These are phyloP conservation scores for Sebastes variabilis DNA, from an alignment of 2,797 vertebrate species.

Conservation along the genomic window DNA sequence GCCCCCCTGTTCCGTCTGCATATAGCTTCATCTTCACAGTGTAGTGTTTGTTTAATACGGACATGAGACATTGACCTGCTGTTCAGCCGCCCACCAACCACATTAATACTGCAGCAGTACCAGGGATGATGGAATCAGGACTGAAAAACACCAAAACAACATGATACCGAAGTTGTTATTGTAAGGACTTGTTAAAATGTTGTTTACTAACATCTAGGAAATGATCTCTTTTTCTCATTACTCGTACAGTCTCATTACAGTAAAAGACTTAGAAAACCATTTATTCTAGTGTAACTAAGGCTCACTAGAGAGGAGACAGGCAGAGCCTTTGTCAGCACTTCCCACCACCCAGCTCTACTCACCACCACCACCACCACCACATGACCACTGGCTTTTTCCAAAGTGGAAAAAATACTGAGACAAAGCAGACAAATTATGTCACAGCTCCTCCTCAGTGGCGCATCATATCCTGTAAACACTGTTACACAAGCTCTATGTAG, in stretches of 20 bases:
- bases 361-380: neutral
- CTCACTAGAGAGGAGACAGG: neutral
- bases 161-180: neutral
- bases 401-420: neutral
- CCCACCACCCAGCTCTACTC: neutral
- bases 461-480: conserved; percentile 8
- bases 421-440: neutral
- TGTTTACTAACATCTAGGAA: neutral
- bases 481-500: neutral
- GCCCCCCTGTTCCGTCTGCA: neutral
- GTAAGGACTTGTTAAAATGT: neutral
- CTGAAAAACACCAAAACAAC: neutral
- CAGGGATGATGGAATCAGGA: neutral
- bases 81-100: neutral
- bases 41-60: neutral
- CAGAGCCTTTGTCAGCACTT: neutral
- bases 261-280: neutral
- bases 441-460: neutral
- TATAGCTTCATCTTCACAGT: neutral
- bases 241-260: neutral
- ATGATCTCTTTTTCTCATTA: neutral
- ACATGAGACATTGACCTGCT: conserved; percentile 2
- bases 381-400: neutral
- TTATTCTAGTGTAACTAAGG: neutral
- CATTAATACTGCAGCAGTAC: neutral